These are phyloP conservation scores for Aphis craccivora DNA, from an alignment of 1,140 invertebrate species.

Conservation along the genomic window DNA sequence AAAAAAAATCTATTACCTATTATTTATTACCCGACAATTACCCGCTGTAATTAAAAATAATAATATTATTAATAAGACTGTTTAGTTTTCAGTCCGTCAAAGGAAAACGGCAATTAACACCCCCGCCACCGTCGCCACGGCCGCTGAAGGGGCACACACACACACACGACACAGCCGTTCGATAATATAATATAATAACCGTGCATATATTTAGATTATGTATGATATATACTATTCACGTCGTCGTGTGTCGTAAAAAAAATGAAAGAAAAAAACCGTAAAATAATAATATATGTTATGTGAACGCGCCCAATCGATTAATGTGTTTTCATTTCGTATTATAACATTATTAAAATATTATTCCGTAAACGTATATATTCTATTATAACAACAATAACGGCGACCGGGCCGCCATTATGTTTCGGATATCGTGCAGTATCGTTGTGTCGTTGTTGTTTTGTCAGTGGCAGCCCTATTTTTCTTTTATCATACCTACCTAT, in stretches of 20 bases:
- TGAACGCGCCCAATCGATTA: not conserved
- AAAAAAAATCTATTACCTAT: slow-evolving; percentile 22
- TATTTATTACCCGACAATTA: slow-evolving; percentile 6
- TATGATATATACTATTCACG: not conserved
- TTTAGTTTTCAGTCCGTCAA: slow-evolving; percentile 1
- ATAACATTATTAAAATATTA: not conserved
- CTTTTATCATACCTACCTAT: not conserved
- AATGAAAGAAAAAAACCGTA: not conserved
- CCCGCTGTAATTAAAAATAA: not conserved
- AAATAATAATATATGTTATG: not conserved
- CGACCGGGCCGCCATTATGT: not conserved
- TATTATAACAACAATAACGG: not conserved
- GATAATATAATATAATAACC: not conserved
- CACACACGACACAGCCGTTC: not conserved
- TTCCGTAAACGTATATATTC: not conserved
- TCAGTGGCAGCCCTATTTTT: not conserved
- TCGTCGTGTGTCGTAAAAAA: not conserved
- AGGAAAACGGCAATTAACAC: not conserved
- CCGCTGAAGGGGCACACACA: not conserved
- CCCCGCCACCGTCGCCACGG: too few species aligned
- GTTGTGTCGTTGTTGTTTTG: not conserved
- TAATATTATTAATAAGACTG: not conserved
- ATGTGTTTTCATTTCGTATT: not conserved
- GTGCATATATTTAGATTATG: not conserved
- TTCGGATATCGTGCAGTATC: not conserved